A percentile compares a stretch with the other conserved stretches of the same genome.
These are phyloP conservation scores for Falco novaeseelandiae DNA, from an alignment of 2,797 vertebrate genomes.

Conservation along the genomic window DNA sequence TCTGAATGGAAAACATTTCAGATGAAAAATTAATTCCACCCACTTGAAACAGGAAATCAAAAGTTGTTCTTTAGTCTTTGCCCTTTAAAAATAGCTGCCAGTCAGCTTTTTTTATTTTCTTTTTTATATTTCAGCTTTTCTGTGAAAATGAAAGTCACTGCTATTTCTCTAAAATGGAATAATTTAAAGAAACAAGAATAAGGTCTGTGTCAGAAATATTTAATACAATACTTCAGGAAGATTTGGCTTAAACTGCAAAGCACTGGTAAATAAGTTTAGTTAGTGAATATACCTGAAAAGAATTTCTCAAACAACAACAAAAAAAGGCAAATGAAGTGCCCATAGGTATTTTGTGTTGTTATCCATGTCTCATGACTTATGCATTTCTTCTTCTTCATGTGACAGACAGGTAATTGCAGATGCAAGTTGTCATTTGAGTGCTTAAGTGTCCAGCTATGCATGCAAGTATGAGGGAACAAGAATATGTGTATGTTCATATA, in stretches of 20 bases:
- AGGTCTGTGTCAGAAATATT: not conserved
- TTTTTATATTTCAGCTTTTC: not conserved
- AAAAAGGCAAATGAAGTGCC: not conserved
- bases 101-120: not conserved
- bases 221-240: not conserved
- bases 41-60: conserved; percentile 33
- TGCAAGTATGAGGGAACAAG: not conserved
- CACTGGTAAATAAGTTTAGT: not conserved
- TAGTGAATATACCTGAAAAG: not conserved
- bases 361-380: not conserved
- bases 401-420: not conserved
- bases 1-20: conserved; percentile 37
- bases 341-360: not conserved
- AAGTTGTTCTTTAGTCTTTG: conserved; percentile 2
- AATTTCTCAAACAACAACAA: not conserved
- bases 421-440: not conserved
- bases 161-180: not conserved
- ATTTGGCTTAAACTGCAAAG: not conserved
- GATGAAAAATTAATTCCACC: conserved; percentile 47
- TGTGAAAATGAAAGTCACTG: not conserved
- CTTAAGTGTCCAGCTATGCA: not conserved
- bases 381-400: not conserved
- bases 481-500: not conserved
- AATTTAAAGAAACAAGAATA: not conserved
- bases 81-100: conserved; percentile 30